phyloP scores from a whole-genome alignment of 2,888 invertebrate species.

The Sesamia inferens region DNA sequence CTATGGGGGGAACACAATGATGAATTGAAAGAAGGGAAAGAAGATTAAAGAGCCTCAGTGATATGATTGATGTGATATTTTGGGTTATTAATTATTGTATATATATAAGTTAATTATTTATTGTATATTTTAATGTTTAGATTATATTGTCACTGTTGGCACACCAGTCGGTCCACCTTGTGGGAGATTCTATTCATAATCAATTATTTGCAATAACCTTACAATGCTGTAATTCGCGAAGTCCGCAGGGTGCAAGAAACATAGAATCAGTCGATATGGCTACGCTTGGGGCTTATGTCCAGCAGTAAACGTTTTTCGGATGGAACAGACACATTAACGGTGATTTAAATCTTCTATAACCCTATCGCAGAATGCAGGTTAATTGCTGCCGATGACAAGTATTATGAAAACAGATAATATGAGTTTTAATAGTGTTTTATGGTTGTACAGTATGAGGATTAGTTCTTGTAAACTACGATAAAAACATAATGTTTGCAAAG shows the following conservation, averaged over 20 bases:
- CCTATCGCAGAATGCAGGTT: too few relatives aligned
- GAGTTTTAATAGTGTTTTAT: background rate
- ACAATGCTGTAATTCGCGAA: background rate
- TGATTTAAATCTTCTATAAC: background rate
- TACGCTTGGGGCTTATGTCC: background rate
- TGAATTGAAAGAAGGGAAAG: slow-evolving; percentile 33
- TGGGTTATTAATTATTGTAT: too few relatives aligned
- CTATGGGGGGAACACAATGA: slow-evolving; percentile 65
- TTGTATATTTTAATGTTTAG: background rate
- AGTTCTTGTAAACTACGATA: background rate
- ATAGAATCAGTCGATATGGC: background rate
- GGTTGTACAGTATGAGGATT: too few relatives aligned
- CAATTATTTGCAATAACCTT: too few relatives aligned
- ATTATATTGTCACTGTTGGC: background rate
- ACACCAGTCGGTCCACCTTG: background rate
- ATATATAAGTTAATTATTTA: too few relatives aligned
- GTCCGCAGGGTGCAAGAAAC: background rate
- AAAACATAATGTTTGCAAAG: background rate
- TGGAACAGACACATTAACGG: background rate
- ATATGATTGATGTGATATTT: slow-evolving; percentile 18
- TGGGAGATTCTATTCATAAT: too few relatives aligned
- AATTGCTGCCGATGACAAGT: background rate
- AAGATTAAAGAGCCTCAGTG: slow-evolving; percentile 1
- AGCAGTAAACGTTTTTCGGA: background rate
- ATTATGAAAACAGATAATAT: background rate